phyloP scores from a whole-genome alignment of 2,113 vertebrate genomes.

The Callithrix jacchus region DNA sequence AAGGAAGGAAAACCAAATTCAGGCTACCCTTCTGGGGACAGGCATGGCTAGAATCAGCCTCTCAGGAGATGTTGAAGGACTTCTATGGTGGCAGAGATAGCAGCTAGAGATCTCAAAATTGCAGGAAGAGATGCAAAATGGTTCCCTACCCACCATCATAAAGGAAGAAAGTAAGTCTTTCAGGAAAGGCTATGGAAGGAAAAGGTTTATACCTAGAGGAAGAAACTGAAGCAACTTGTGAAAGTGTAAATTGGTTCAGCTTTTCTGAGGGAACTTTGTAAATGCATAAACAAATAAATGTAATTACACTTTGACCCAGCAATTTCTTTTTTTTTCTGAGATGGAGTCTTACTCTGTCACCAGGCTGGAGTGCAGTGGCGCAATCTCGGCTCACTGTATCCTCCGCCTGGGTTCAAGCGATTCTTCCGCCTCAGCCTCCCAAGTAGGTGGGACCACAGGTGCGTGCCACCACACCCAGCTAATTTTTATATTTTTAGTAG shows the following conservation, averaged over 20 bases:
- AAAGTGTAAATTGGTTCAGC: not conserved
- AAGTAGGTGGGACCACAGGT: too few relatives aligned
- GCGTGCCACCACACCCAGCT: too few relatives aligned
- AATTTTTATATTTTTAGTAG: too few relatives aligned
- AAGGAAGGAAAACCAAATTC: not conserved
- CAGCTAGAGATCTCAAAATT: not conserved
- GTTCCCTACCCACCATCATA: not conserved
- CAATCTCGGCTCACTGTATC: too few relatives aligned
- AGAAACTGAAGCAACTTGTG: not conserved
- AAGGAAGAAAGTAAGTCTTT: constrained; percentile 31
- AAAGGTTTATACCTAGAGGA: not conserved
- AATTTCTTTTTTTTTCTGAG: not conserved
- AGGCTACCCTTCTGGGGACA: not conserved
- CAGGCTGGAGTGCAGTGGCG: too few relatives aligned
- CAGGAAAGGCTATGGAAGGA: constrained; percentile 17
- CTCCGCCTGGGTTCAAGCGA: too few relatives aligned
- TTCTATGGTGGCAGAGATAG: not conserved
- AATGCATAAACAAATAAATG: constrained; percentile 21
- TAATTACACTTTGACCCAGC: not conserved
- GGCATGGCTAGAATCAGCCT: not conserved
- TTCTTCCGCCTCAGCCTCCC: too few relatives aligned
- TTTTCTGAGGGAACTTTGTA: constrained; percentile 10
- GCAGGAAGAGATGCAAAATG: not conserved
- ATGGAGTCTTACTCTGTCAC: too few relatives aligned
- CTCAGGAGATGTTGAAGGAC: not conserved